Percentiles rank a stretch among this genome's conserved stretches.
Evolutionary conservation across 2,797 vertebrate species (phyloP).

Genomic region (Mergus octosetaceus): DNA sequence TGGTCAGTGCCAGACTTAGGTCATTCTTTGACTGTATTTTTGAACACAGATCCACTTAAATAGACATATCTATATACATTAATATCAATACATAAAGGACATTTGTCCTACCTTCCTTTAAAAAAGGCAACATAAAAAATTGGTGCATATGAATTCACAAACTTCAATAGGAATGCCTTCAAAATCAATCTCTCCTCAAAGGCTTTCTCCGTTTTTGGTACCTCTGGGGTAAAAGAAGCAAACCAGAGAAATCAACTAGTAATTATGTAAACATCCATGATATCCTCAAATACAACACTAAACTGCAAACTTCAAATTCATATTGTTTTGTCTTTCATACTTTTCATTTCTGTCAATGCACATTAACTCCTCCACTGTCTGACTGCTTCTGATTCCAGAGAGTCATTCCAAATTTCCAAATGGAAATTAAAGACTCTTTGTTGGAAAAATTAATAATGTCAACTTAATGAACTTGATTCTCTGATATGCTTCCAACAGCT

Average conservation of each 20-base stretch:
- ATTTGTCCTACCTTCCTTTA: slow-evolving; percentile 90
- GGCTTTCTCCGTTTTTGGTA: slow-evolving; percentile 92
- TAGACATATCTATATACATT: background rate
- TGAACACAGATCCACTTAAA: background rate
- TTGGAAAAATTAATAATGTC: background rate
- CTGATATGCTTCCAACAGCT: background rate
- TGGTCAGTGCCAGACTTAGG: background rate
- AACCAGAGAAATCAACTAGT: background rate
- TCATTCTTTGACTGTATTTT: background rate
- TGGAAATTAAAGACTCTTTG: background rate
- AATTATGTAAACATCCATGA: background rate
- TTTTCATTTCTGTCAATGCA: background rate
- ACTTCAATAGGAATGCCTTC: slow-evolving; percentile 96
- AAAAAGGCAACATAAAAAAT: slow-evolving; percentile 99
- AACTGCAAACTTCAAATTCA: background rate
- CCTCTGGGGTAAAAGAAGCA: slow-evolving; percentile 77
- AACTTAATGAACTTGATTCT: background rate
- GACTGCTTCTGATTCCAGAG: background rate
- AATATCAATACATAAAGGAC: background rate
- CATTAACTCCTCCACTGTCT: background rate
- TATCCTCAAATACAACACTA: background rate
- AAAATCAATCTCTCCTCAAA: slow-evolving; percentile 95
- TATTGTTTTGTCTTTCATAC: background rate
- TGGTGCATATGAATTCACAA: slow-evolving; percentile 96
- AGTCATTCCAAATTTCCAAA: background rate